Base-by-base conservation (phyloP, 2,797 vertebrate genomes). In the Manis crassicaudata region DNA sequence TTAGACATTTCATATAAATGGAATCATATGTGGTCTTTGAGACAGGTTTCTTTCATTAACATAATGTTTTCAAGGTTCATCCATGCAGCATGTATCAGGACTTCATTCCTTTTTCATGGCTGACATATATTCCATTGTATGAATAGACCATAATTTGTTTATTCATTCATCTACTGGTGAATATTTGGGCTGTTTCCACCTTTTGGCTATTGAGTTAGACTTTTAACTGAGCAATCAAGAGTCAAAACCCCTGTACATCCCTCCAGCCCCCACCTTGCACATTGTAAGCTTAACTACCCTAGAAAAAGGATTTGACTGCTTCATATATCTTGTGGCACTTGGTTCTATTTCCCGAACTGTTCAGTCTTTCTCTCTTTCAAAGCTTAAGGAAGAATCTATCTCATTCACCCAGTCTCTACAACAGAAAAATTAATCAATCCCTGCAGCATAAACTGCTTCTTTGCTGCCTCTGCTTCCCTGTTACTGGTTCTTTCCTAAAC, bases 391-490 rank as follows among this genome's bases (percentile, higher is more conserved):
- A 94, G n/a, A 89, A 79, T 96, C 12, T 80, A 11, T 85, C 54
- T 94, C 58, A 93, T 67, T 50, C 43, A 63, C 9, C 18, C 82
- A 95, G 40, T 43, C 43, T 73, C 75, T 8, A 27, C 35, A 62
- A 87, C 20, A 96, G 75, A 94, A 95, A 92, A 75, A 84, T 92
- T 58, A 82, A 92, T 92, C 67, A 67, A 21, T 63, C 60, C 29
- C 32, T 46, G 7, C 25, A 83, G 62, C 58, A 73, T 20, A 56
- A 87, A 79, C 9, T 76, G 12, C 25, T 79, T 43, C 58, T 82
- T 89, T 63, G 52, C 84, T 83, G 89, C 76, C 60, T 50, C n/a
- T 43, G 60, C 75, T 52, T 43, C 54, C 73, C 43, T 89, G 60
- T 27, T 93, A 82, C 35, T 27, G 67, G 12, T 73, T 95, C 43